A percentile compares a stretch with the other conserved stretches of the same genome.
phyloP scores from a whole-genome alignment of 92 coral and sea anemone genomes.

The Parazoanthus darwini region DNA sequence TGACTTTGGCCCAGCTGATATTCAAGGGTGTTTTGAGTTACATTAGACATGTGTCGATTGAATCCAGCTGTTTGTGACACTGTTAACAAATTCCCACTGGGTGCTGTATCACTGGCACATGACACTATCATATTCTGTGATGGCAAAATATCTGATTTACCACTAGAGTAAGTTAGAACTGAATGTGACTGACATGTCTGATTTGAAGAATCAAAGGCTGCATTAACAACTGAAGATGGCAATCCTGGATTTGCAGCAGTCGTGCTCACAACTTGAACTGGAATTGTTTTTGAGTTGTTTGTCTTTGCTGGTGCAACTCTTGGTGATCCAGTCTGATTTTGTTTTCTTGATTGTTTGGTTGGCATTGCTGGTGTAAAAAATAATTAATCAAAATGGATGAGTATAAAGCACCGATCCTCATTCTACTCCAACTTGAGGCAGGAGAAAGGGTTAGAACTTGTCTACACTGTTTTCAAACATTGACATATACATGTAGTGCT shows the following conservation, averaged over 20 bases:
- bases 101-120: neutral
- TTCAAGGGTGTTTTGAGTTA: neutral
- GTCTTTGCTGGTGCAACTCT: neutral
- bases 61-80: neutral
- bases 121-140: neutral
- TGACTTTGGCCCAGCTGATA: slow-evolving; percentile 8
- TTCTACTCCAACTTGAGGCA: no score
- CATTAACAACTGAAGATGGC: neutral
- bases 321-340: slow-evolving; percentile 8
- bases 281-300: neutral
- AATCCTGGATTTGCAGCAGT: neutral
- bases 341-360: slow-evolving; percentile 5
- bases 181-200: neutral
- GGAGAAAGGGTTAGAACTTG: no score
- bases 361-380: neutral
- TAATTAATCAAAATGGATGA: neutral
- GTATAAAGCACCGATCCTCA: neutral
- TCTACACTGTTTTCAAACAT: neutral
- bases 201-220: neutral
- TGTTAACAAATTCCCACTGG: slow-evolving; percentile 3
- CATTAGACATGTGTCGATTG: neutral
- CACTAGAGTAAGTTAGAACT: neutral
- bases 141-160: slow-evolving; percentile 3
- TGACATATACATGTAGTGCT: neutral
- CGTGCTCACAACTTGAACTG: neutral